These are phyloP conservation scores for Zootermopsis nevadensis DNA, from an alignment of 2,888 invertebrate genomes.

Conservation along the genomic window DNA sequence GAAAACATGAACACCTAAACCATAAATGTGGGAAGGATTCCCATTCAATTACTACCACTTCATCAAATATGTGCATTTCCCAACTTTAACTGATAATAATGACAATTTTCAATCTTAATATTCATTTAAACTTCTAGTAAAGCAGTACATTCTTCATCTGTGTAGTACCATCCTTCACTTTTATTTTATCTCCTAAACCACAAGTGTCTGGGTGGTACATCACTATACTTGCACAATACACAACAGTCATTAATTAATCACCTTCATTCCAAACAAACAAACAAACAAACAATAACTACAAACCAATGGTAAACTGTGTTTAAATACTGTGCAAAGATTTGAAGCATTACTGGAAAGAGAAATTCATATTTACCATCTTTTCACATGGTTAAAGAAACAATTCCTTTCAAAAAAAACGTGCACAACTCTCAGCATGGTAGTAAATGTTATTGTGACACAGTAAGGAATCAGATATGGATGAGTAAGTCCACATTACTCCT, in stretches of 20 bases:
- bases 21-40: slow-evolving; percentile 8
- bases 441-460: not conserved
- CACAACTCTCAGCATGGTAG: slow-evolving; percentile 15
- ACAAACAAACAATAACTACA: slow-evolving; percentile 28
- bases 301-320: slow-evolving; percentile 36
- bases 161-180: slow-evolving; percentile 23
- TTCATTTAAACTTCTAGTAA: slow-evolving; percentile 1
- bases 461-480: not conserved
- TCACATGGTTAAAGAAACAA: slow-evolving; percentile 24
- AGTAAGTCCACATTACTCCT: not conserved
- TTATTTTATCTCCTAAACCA: slow-evolving; percentile 18
- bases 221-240: slow-evolving; percentile 35
- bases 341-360: slow-evolving; percentile 45
- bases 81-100: slow-evolving; percentile 27
- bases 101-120: slow-evolving; percentile 24
- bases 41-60: slow-evolving; percentile 13
- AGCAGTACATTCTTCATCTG: slow-evolving; percentile 24
- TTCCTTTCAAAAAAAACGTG: not conserved
- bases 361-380: slow-evolving; percentile 21
- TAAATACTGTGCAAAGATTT: slow-evolving; percentile 50
- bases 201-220: slow-evolving; percentile 22
- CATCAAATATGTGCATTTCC: slow-evolving; percentile 17
- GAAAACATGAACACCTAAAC: slow-evolving; percentile 43
- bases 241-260: not conserved
- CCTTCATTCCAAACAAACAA: slow-evolving; percentile 28